phyloP scores from a whole-genome alignment of 2,888 invertebrate genomes.

The Andrena fulva region DNA sequence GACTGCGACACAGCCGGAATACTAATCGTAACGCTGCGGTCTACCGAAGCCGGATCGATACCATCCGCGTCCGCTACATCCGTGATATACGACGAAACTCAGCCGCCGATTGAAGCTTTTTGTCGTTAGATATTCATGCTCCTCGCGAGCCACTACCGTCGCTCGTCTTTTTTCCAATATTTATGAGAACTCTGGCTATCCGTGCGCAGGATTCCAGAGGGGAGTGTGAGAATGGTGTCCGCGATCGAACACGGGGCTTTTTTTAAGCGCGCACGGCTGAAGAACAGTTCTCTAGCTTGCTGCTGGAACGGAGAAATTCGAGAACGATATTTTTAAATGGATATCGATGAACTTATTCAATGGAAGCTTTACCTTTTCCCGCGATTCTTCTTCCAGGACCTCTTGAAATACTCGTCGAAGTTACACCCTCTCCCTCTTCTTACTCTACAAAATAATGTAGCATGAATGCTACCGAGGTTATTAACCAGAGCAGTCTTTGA shows the following conservation, averaged over 20 bases:
- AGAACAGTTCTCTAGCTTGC: background rate
- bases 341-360: background rate
- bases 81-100: conserved; percentile 51
- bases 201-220: conserved; percentile 1
- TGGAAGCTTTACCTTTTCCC: background rate
- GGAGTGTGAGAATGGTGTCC: background rate
- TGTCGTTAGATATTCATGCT: conserved; percentile 49
- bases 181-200: conserved; percentile 30
- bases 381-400: background rate
- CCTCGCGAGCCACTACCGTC: conserved; percentile 25
- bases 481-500: background rate
- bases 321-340: background rate
- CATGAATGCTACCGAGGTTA: background rate
- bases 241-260: background rate
- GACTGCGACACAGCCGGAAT: conserved; percentile 77
- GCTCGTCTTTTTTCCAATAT: conserved; percentile 29
- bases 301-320: background rate
- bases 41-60: conserved; percentile 77
- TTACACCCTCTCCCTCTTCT: background rate
- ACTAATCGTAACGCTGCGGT: conserved; percentile 77
- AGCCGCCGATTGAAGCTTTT: conserved; percentile 49
- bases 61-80: conserved; percentile 51
- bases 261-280: background rate
- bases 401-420: background rate
- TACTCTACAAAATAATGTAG: background rate